A percentile compares a stretch with the other conserved stretches of the same genome.
These are phyloP conservation scores for Pipistrellus pygmaeus DNA, from an alignment of 2,797 vertebrate genomes.

Conservation along the genomic window DNA sequence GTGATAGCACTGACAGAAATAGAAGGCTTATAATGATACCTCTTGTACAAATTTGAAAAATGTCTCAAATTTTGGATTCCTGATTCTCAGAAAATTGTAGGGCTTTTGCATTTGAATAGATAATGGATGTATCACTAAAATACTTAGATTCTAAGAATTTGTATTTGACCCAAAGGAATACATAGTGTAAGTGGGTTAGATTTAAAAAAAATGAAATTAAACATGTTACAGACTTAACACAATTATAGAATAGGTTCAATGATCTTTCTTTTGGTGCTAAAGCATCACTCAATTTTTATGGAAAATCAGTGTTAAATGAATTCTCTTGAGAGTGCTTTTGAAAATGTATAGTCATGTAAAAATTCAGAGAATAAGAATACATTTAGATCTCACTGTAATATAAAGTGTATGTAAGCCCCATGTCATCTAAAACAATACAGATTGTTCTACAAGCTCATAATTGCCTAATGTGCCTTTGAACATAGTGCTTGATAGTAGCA, in stretches of 20 bases:
- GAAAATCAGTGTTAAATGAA: neutral
- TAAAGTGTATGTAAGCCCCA: neutral
- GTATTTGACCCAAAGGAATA: neutral
- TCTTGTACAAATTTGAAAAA: constrained; percentile 44
- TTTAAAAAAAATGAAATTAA: neutral
- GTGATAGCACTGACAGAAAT: constrained; percentile 21
- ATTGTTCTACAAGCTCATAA: neutral
- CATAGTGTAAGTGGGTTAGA: neutral
- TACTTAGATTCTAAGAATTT: neutral
- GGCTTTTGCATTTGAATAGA: constrained; percentile 15
- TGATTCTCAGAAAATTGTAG: constrained; percentile 44
- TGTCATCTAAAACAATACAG: neutral
- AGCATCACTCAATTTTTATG: neutral
- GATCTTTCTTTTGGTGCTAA: neutral
- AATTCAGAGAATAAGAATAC: neutral
- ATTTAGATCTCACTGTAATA: neutral
- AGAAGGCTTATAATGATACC: constrained; percentile 38
- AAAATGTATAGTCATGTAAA: neutral
- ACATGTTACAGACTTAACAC: neutral
- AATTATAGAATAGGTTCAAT: neutral
- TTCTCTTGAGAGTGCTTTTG: neutral
- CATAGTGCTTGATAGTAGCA: neutral
- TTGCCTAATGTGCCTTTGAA: neutral
- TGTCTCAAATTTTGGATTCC: constrained; percentile 18
- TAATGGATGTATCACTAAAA: neutral